Conservation (phyloP, 1,140 invertebrate genomes). For the Plutomurus gul region DNA sequence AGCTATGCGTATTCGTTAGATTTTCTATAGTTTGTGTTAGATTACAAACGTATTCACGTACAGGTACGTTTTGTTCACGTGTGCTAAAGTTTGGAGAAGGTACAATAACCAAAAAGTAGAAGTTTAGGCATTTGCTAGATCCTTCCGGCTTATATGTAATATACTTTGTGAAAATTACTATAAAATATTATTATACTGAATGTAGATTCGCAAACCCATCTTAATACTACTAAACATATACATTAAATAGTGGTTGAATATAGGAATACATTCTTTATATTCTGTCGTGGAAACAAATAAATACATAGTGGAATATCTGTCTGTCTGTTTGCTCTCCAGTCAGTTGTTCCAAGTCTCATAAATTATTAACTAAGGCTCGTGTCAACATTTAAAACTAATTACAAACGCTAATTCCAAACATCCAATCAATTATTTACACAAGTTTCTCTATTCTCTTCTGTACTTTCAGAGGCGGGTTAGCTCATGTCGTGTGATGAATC, state of each 20-base stretch:
- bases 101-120: too few species aligned
- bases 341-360: slow-evolving; percentile 4
- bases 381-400: slow-evolving; percentile 39
- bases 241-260: neutral
- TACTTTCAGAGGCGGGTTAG: neutral
- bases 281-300: neutral
- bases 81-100: too few species aligned
- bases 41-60: too few species aligned
- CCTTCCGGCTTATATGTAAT: too few species aligned
- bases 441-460: neutral
- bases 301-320: neutral
- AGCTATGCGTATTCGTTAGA: neutral
- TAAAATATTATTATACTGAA: too few species aligned
- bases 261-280: neutral
- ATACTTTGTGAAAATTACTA: too few species aligned
- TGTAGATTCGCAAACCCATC: too few species aligned
- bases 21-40: too few species aligned
- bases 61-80: too few species aligned
- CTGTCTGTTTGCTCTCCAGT: neutral
- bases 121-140: too few species aligned
- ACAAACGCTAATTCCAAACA: slow-evolving; percentile 32
- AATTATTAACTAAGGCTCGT: slow-evolving; percentile 11
- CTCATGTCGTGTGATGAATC: slow-evolving; percentile 8
- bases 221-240: too few species aligned
- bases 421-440: slow-evolving; percentile 37